These are phyloP conservation scores for Phycodurus eques DNA, from an alignment of 2,113 vertebrate genomes.

Conservation along the genomic window DNA sequence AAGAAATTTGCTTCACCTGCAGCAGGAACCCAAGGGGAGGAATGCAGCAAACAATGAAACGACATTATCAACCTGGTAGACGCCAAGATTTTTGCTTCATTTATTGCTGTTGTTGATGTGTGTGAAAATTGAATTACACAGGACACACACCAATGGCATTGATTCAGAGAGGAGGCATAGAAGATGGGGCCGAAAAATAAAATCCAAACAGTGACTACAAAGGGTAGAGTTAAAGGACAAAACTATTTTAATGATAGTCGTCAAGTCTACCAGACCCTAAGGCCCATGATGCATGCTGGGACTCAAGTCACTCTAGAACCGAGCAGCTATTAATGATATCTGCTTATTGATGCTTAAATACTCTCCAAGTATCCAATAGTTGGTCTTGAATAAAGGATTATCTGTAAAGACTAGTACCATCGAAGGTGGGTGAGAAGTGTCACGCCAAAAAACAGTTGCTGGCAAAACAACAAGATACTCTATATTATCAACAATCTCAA, in stretches of 20 bases:
- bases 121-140: neutral
- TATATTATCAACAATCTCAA: neutral
- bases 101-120: neutral
- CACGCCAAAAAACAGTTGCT: neutral
- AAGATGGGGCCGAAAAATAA: neutral
- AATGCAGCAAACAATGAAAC: constrained; percentile 33
- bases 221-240: neutral
- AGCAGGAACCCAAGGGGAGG: constrained; percentile 60
- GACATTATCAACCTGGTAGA: constrained; percentile 61
- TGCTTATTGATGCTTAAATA: no score
- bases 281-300: neutral
- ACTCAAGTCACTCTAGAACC: neutral
- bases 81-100: constrained; percentile 7
- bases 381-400: no score
- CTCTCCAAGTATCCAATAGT: no score
- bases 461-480: neutral
- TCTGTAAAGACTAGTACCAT: neutral
- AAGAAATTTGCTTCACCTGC: constrained; percentile 63
- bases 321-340: no score
- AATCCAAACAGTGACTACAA: neutral
- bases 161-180: neutral
- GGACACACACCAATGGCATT: neutral
- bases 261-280: neutral
- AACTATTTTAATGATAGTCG: neutral
- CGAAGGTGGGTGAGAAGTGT: neutral